Evolutionary conservation across 92 coral and sea anemone genomes (phyloP), one percentile per base, ranked within the genome.

Genomic region (Porites evermanni): DNA sequence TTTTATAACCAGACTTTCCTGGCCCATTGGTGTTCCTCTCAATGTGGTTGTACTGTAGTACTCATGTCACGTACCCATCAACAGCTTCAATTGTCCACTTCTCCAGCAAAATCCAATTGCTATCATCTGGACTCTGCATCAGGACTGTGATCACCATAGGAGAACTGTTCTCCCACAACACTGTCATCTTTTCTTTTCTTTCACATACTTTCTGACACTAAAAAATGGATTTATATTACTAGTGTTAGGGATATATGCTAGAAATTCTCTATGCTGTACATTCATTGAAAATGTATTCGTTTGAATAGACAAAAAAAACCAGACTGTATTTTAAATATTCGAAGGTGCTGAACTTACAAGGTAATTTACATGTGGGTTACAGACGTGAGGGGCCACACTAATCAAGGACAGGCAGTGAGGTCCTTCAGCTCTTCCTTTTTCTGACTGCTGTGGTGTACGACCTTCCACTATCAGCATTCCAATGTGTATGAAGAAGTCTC

Each of bases 391-490:
- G 2, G 72, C 56, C 16, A 64, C 29, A 66, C 90, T 93, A 60
- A 75, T 54, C 23, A 79, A 66, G 1, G 93, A 80, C 29, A 85
- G 83, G 26, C 98, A 94, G 70, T 94, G 98, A 7, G 91, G 89
- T 8, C 98, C 98, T 75, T 94, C 96, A 59, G 88, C 83, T 53
- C 96, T 80, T 51, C 98, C 98, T 79, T 88, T 93, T 38, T 93
- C 91, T n/a, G 98, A 94, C 23, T 72, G 79, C 84, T 93, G 88
- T 38, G 98, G 94, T 9, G 86, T 86, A 52, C 99, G 92, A 8
- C 99, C 99, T 69, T 97, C 98, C 26, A 97, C 26, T 20, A 97
- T 87, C 26, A 97, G 94, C 99, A 95, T 85, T 53, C 98, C 98
- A 56, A 97, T 86, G 51, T 97, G 95, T 50, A 90, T 87, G 89